phyloP scores from a whole-genome alignment of 1,140 invertebrate genomes.

The Idris sp. region DNA sequence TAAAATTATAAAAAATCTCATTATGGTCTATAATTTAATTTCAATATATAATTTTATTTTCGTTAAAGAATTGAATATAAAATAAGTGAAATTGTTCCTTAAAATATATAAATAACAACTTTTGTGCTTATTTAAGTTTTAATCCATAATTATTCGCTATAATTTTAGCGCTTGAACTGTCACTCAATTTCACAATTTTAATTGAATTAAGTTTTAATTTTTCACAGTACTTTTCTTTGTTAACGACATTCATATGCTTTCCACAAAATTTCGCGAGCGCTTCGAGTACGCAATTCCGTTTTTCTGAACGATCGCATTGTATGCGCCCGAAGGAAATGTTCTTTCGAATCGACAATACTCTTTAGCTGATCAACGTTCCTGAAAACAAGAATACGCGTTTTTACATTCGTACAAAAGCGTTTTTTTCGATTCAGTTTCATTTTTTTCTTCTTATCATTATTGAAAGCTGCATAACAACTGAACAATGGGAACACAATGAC shows the following conservation, averaged over 20 bases:
- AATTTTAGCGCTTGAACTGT: too few relatives aligned
- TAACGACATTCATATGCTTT: not conserved
- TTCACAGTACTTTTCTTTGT: too few relatives aligned
- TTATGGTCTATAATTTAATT: too few relatives aligned
- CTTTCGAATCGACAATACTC: slow-evolving; percentile 22
- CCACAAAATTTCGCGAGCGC: slow-evolving; percentile 4
- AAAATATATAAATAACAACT: too few relatives aligned
- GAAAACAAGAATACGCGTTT: slow-evolving; percentile 20
- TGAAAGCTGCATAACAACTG: slow-evolving; percentile 4
- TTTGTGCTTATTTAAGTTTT: too few relatives aligned
- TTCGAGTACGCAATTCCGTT: slow-evolving; percentile 14
- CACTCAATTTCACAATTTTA: too few relatives aligned
- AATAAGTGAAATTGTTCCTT: too few relatives aligned
- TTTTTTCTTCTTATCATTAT: slow-evolving; percentile 6
- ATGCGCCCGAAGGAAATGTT: slow-evolving; percentile 10
- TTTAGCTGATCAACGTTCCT: slow-evolving; percentile 26
- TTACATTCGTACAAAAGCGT: slow-evolving; percentile 18
- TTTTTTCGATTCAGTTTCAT: not conserved
- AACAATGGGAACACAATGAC: slow-evolving; percentile 16
- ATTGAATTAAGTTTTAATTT: too few relatives aligned
- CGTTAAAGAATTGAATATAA: too few relatives aligned
- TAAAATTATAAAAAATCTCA: too few relatives aligned
- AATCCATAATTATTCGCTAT: too few relatives aligned
- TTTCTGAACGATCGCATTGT: slow-evolving; percentile 26
- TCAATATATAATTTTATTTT: too few relatives aligned